These are phyloP conservation scores for Calephelis virginiensis DNA, from an alignment of 1,140 invertebrate genomes.

Conservation along the genomic window DNA sequence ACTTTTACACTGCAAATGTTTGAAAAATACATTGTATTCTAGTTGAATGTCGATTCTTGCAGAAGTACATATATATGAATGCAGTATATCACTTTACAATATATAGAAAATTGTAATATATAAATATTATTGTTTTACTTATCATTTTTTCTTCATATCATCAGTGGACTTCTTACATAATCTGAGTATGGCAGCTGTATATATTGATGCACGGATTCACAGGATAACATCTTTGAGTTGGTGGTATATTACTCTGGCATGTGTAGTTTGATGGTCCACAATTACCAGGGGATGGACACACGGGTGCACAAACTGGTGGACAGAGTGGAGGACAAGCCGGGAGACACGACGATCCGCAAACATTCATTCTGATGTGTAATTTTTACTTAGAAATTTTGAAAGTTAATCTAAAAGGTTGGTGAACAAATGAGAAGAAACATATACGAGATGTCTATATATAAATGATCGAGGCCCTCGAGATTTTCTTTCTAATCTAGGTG, in stretches of 20 bases:
- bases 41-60: too few relatives aligned
- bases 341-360: slow-evolving; percentile 26
- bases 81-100: background rate
- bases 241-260: slow-evolving; percentile 41
- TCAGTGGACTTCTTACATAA: slow-evolving; percentile 41
- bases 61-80: too few relatives aligned
- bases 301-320: slow-evolving; percentile 26
- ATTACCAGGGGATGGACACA: background rate
- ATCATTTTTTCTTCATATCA: background rate
- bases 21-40: too few relatives aligned
- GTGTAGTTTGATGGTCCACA: background rate
- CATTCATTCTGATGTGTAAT: slow-evolving; percentile 35
- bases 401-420: slow-evolving; percentile 2
- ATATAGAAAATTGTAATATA: background rate
- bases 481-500: slow-evolving; percentile 17
- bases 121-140: background rate
- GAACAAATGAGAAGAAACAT: slow-evolving; percentile 26
- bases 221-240: slow-evolving; percentile 41
- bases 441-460: slow-evolving; percentile 26
- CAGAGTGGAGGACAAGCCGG: slow-evolving; percentile 23
- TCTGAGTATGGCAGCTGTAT: slow-evolving; percentile 65
- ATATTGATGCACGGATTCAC: slow-evolving; percentile 66
- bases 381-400: slow-evolving; percentile 26
- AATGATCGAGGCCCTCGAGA: slow-evolving; percentile 23
- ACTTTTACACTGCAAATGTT: too few relatives aligned